phyloP scores from a whole-genome alignment of 1,140 invertebrate species.

The Holotrichia oblita region DNA sequence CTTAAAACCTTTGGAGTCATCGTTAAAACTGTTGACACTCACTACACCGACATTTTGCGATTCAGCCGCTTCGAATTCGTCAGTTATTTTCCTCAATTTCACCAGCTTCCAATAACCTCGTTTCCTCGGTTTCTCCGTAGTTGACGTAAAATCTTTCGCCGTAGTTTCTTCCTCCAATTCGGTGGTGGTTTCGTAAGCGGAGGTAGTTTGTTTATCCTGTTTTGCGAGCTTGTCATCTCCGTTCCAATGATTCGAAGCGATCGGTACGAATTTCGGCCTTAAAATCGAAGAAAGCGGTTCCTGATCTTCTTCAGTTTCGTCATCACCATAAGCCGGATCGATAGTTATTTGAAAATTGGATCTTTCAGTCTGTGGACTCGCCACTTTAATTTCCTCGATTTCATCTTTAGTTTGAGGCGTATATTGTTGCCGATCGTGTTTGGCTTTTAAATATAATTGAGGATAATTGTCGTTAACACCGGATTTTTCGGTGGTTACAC shows the following conservation, averaged over 20 bases:
- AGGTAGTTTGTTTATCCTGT: not conserved
- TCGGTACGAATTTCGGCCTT: constrained; percentile 48
- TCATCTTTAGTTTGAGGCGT: constrained; percentile 6
- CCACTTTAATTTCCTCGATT: constrained; percentile 37
- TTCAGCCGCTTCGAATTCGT: constrained; percentile 75
- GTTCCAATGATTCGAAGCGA: constrained; percentile 43
- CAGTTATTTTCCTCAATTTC: constrained; percentile 65
- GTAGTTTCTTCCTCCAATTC: constrained; percentile 19
- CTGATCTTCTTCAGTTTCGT: constrained; percentile 54
- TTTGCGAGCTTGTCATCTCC: constrained; percentile 35
- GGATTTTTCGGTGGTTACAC: constrained; percentile 45
- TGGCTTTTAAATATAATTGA: constrained; percentile 49
- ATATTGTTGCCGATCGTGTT: constrained; percentile 31
- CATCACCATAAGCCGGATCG: constrained; percentile 45
- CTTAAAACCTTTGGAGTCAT: constrained; percentile 23
- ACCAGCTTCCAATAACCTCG: constrained; percentile 74
- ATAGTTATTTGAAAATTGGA: constrained; percentile 58
- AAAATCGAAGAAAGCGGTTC: constrained; percentile 53
- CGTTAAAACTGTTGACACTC: constrained; percentile 37
- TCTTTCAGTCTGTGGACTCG: constrained; percentile 35
- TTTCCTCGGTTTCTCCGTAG: constrained; percentile 44
- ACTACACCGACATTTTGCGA: constrained; percentile 65
- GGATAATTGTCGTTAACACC: constrained; percentile 58
- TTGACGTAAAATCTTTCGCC: constrained; percentile 54
- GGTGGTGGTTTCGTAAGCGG: not conserved